These are phyloP conservation scores for Lycopodina hypogea DNA, from an alignment of 37 sponge, comb jelly and placozoan species.

Conservation along the genomic window DNA sequence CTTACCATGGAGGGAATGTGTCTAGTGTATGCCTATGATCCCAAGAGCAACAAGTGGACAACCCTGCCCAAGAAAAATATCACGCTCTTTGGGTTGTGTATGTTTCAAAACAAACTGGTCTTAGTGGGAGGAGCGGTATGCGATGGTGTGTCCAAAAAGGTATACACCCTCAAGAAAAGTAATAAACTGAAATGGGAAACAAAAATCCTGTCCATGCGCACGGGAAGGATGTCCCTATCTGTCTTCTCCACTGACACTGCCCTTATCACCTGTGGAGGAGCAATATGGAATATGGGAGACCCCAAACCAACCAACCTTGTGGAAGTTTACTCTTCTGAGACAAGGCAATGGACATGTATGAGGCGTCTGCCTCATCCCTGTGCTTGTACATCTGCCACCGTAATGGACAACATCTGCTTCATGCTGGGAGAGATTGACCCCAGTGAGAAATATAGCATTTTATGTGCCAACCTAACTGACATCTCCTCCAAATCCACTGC, in stretches of 20 bases:
- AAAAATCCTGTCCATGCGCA: not conserved
- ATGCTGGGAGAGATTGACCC: conserved; percentile 1
- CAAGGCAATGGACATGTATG: not conserved
- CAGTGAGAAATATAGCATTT: not conserved
- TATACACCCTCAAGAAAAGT: not conserved
- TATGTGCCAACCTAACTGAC: not conserved
- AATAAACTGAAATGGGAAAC: not conserved
- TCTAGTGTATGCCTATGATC: not conserved
- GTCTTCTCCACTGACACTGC: conserved; percentile 3
- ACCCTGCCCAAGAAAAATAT: not conserved
- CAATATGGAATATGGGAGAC: not conserved
- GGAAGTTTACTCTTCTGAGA: conserved; percentile 14
- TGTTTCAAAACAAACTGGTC: conserved; percentile 2
- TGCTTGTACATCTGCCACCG: not conserved
- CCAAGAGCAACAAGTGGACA: conserved; percentile 3
- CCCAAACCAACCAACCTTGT: not conserved
- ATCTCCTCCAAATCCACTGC: not conserved
- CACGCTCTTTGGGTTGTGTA: not conserved
- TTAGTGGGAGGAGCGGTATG: conserved; percentile 1
- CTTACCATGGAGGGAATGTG: not conserved
- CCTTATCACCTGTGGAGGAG: conserved; percentile 22
- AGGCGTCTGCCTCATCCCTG: not conserved
- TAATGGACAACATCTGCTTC: not conserved
- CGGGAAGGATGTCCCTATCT: not conserved
- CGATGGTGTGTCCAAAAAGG: not conserved